Percentiles rank a stretch among this genome's conserved stretches.
phyloP scores from a whole-genome alignment of 2,888 invertebrate species.

The Meteorus colon region DNA sequence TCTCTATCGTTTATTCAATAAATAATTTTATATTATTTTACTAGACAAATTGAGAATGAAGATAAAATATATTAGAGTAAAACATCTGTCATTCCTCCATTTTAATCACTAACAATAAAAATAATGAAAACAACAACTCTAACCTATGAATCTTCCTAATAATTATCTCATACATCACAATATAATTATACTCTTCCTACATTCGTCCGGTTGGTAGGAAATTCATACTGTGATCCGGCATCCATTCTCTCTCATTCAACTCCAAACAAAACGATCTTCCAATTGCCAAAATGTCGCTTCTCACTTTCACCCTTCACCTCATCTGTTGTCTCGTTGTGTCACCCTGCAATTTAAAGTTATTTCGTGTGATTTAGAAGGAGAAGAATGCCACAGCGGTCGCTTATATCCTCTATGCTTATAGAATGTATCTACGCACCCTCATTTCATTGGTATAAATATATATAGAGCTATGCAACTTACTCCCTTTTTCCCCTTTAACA shows the following conservation, averaged over 20 bases:
- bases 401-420: slow-evolving; percentile 34
- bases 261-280: slow-evolving; percentile 29
- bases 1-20: too few relatives aligned
- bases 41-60: too few relatives aligned
- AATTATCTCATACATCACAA: background rate
- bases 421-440: slow-evolving; percentile 31
- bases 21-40: too few relatives aligned
- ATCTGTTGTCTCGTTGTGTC: slow-evolving; percentile 17
- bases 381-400: slow-evolving; percentile 50
- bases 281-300: slow-evolving; percentile 25
- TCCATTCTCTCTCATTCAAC: background rate
- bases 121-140: too few relatives aligned
- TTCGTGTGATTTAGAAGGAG: slow-evolving; percentile 57
- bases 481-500: slow-evolving; percentile 33
- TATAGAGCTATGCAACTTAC: slow-evolving; percentile 44
- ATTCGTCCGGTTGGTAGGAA: slow-evolving; percentile 14
- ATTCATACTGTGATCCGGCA: background rate
- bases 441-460: slow-evolving; percentile 14
- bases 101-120: background rate
- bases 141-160: background rate
- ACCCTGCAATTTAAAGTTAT: slow-evolving; percentile 46
- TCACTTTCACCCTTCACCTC: slow-evolving; percentile 5
- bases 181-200: slow-evolving; percentile 31
- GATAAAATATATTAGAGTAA: too few relatives aligned
- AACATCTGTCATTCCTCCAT: background rate